phyloP scores from a whole-genome alignment of 2,888 invertebrate species.

The Philereme transversata region DNA sequence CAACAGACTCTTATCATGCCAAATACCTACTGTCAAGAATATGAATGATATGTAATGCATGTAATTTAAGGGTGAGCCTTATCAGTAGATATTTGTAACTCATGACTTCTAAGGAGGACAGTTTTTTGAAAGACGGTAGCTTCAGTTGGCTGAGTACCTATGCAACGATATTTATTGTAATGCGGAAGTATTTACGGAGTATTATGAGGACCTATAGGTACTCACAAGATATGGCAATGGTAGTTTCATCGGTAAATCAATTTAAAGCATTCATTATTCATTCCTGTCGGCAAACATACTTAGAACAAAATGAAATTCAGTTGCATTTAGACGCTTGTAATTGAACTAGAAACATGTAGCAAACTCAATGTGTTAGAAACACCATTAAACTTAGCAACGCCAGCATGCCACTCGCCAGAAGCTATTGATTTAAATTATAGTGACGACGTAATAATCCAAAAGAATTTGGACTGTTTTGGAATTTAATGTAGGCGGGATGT shows the following conservation, averaged over 20 bases:
- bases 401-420: slow-evolving; percentile 13
- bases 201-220: slow-evolving; percentile 18
- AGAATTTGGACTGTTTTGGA: slow-evolving; percentile 12
- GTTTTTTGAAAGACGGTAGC: not conserved
- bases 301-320: slow-evolving; percentile 25
- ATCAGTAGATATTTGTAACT: slow-evolving; percentile 21
- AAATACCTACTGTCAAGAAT: not conserved
- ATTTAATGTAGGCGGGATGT: slow-evolving; percentile 13
- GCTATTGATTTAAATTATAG: slow-evolving; percentile 9
- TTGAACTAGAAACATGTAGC: slow-evolving; percentile 20
- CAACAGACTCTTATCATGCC: slow-evolving; percentile 3
- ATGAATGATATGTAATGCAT: not conserved
- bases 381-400: slow-evolving; percentile 9
- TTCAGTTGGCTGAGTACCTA: slow-evolving; percentile 8
- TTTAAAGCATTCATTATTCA: slow-evolving; percentile 9
- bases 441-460: slow-evolving; percentile 18
- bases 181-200: slow-evolving; percentile 32
- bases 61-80: slow-evolving; percentile 27
- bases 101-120: slow-evolving; percentile 3
- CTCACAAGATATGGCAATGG: slow-evolving; percentile 1
- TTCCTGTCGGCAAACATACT: slow-evolving; percentile 10
- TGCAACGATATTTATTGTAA: slow-evolving; percentile 27
- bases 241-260: slow-evolving; percentile 18
- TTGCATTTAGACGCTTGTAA: slow-evolving; percentile 19
- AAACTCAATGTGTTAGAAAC: slow-evolving; percentile 24